phyloP scores from a whole-genome alignment of 2,888 invertebrate genomes.

The Eristalinus sepulchralis region DNA sequence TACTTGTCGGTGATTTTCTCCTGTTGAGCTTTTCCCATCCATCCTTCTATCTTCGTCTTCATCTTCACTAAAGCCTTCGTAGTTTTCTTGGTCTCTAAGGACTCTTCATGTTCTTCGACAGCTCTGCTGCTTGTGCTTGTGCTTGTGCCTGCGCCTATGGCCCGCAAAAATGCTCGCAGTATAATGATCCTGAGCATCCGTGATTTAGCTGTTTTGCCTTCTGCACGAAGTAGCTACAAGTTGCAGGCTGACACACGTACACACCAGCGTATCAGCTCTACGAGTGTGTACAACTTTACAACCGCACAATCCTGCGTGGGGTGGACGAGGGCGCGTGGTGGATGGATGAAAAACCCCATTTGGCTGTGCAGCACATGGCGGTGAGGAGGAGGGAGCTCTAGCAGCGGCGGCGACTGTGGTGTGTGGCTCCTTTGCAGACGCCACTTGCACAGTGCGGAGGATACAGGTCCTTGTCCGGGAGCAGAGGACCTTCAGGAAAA shows the following conservation, averaged over 20 bases:
- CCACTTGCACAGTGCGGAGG: neutral
- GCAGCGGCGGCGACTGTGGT: neutral
- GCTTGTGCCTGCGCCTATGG: neutral
- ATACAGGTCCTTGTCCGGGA: slow-evolving; percentile 23
- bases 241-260: slow-evolving; percentile 47
- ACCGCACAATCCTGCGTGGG: slow-evolving; percentile 5
- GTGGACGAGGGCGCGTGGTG: neutral
- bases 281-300: slow-evolving; percentile 1
- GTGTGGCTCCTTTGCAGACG: slow-evolving; percentile 2
- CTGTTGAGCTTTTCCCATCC: slow-evolving; percentile 38
- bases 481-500: slow-evolving; percentile 28
- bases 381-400: neutral
- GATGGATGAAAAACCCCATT: neutral
- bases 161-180: slow-evolving; percentile 35
- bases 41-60: neutral
- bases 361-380: neutral
- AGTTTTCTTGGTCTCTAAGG: neutral
- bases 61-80: neutral
- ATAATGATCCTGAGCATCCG: slow-evolving; percentile 45
- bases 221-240: slow-evolving; percentile 69
- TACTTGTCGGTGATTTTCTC: slow-evolving; percentile 33
- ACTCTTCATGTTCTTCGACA: slow-evolving; percentile 8
- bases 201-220: slow-evolving; percentile 55
- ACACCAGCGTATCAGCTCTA: neutral
- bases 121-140: neutral